A percentile compares a stretch with the other conserved stretches of the same genome.
phyloP scores from a whole-genome alignment of 2,888 invertebrate species.

The Spicauda simplicius region DNA sequence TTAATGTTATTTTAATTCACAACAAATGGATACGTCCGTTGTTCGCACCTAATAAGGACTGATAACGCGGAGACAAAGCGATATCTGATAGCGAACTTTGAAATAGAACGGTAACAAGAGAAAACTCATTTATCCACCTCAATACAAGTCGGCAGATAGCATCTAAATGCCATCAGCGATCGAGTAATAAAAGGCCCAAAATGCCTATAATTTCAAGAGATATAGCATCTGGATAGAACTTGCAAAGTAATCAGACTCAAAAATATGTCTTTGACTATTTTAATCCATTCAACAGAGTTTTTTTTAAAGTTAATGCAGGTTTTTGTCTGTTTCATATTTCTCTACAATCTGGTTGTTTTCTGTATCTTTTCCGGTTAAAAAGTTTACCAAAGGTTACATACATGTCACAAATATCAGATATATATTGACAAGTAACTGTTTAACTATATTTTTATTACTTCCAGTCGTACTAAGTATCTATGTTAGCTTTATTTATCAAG shows the following conservation, averaged over 20 bases:
- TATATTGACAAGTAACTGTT: no score
- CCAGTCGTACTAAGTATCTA: constrained; percentile 28
- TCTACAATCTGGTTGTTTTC: no score
- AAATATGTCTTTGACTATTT: neutral
- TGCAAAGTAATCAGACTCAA: neutral
- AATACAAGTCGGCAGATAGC: constrained; percentile 68
- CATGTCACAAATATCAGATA: no score
- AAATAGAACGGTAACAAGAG: constrained; percentile 51
- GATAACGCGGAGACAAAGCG: constrained; percentile 43
- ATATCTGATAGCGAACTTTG: constrained; percentile 55
- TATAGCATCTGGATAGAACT: constrained; percentile 41
- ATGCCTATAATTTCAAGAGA: constrained; percentile 55
- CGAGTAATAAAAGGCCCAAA: constrained; percentile 75
- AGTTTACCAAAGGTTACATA: no score
- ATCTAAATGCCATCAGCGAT: constrained; percentile 73
- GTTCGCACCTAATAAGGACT: constrained; percentile 35
- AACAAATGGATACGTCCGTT: constrained; percentile 33
- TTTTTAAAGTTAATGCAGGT: no score
- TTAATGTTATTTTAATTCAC: constrained; percentile 37
- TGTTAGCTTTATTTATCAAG: constrained; percentile 63
- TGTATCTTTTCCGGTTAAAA: no score
- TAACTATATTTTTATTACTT: constrained; percentile 3
- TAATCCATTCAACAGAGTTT: no score
- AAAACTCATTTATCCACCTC: constrained; percentile 78
- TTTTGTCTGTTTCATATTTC: no score